Conservation (phyloP, 2,797 vertebrate species). For the Hydrophis major region DNA sequence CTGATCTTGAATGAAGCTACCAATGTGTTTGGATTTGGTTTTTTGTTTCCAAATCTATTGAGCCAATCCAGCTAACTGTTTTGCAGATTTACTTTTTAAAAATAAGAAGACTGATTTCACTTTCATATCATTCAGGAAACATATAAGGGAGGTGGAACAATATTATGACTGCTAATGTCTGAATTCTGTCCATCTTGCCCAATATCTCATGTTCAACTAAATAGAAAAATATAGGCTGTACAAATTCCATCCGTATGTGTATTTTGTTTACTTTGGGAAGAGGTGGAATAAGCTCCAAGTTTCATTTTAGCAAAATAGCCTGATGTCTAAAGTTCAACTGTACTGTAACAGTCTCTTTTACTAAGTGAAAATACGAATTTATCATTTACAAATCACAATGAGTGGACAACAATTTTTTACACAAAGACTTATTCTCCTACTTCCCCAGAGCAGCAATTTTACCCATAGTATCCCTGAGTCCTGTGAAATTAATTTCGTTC, state of each 20-base stretch:
- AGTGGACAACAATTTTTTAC: background rate
- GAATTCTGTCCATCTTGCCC: background rate
- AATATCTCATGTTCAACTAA: background rate
- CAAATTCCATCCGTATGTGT: background rate
- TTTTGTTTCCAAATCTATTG: background rate
- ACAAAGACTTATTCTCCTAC: background rate
- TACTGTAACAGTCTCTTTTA: background rate
- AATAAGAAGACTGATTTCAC: background rate
- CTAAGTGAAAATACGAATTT: background rate
- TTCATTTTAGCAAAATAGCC: background rate
- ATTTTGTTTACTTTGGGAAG: background rate
- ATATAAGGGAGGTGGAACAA: background rate
- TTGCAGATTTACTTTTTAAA: background rate
- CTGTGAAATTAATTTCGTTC: constrained; percentile 7
- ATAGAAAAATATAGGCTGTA: background rate
- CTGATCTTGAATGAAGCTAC: background rate
- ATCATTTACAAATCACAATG: background rate
- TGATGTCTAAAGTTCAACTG: background rate
- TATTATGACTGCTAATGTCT: background rate
- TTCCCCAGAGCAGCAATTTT: background rate
- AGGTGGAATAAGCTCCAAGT: background rate
- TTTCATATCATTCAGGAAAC: background rate
- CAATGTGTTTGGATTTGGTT: background rate
- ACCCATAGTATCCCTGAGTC: background rate
- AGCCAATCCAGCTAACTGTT: background rate